Base-by-base conservation (phyloP, 1,140 invertebrate genomes). In the Conus ventricosus region DNA sequence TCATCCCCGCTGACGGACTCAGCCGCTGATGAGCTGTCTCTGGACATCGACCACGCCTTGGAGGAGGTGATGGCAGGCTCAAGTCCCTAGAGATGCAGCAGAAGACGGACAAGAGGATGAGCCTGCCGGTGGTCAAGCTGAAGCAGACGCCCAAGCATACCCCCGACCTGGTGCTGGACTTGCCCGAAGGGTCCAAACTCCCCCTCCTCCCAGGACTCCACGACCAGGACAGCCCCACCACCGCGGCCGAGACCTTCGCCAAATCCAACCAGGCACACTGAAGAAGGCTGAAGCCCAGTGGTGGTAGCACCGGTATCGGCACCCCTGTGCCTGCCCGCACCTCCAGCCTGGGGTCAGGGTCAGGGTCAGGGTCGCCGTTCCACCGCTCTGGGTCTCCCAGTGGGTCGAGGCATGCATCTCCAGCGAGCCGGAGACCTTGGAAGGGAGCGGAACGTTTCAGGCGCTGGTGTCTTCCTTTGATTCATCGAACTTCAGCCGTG, bases 131-230 rank as follows among this genome's bases (percentile, higher is more conserved):
- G 96, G 84, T 96, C 95, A 92, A 94, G 88, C 89, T 88, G 13
- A 94, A 92, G 91, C 91, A 93, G 8, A 92, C 91, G 55, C 91
- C 92, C 27, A 97, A 97, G 90, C 97, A 97, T 90, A 97, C 98
- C 4, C 98, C 98, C 3, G 98, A 98, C 95, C 95, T 98, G n/a
- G 97, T 98, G 57, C 97, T 98, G 96, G 97, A 98, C 95, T 95
- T 98, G 81, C 98, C 98, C 27, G 55, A 92, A 91, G 80, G 91
- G 88, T 71, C 91, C 90, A 75, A 95, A 90, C 89, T 63, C 91
- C 87, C 75, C 91, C 91, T 27, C 91, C 87, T 76, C 91, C 89
- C 63, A 91, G 91, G 88, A 92, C 91, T 80, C 91, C 86, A 71
- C 90, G 90, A 92, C 89, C 80, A 90, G 89, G 93, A 94, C 85